These are phyloP conservation scores for Exephanes ischioxanthus DNA, from an alignment of 2,888 invertebrate genomes.

Conservation along the genomic window DNA sequence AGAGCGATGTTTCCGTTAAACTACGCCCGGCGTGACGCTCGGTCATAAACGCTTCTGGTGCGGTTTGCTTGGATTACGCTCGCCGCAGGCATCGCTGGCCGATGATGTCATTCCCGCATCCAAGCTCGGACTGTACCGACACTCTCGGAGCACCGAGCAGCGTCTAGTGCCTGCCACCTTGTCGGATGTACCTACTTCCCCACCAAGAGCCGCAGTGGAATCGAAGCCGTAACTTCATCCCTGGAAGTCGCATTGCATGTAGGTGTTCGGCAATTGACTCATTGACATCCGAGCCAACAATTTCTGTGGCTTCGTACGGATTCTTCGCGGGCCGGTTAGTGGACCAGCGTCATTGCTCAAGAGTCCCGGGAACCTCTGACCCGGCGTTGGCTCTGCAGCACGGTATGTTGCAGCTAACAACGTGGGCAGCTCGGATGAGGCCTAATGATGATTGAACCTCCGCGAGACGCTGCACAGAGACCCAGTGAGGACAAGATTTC, in stretches of 20 bases:
- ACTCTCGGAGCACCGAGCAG: constrained; percentile 27
- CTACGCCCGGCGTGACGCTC: constrained; percentile 54
- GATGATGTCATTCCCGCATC: constrained; percentile 62
- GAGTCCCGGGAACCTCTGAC: constrained; percentile 31
- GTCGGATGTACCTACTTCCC: background rate
- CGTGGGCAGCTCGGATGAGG: constrained; percentile 60
- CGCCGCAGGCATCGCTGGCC: constrained; percentile 30
- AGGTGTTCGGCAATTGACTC: constrained; percentile 50
- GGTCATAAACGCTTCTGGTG: constrained; percentile 57
- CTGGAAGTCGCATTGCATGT: constrained; percentile 15
- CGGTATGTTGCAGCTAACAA: constrained; percentile 46
- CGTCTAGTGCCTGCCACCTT: constrained; percentile 18
- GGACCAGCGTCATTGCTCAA: constrained; percentile 27
- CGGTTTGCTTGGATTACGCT: constrained; percentile 60
- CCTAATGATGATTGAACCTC: constrained; percentile 53
- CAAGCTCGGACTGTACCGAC: constrained; percentile 8
- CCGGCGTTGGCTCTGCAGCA: constrained; percentile 5
- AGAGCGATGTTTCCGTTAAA: constrained; percentile 62
- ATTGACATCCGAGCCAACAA: constrained; percentile 19
- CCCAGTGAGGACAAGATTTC: constrained; percentile 37
- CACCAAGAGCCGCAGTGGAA: background rate
- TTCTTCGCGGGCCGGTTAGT: constrained; percentile 39
- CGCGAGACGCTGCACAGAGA: constrained; percentile 18
- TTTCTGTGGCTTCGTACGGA: constrained; percentile 36
- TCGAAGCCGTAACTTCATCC: background rate